These are phyloP conservation scores for Dendrolimus punctatus DNA, from an alignment of 1,140 invertebrate genomes.

Conservation along the genomic window DNA sequence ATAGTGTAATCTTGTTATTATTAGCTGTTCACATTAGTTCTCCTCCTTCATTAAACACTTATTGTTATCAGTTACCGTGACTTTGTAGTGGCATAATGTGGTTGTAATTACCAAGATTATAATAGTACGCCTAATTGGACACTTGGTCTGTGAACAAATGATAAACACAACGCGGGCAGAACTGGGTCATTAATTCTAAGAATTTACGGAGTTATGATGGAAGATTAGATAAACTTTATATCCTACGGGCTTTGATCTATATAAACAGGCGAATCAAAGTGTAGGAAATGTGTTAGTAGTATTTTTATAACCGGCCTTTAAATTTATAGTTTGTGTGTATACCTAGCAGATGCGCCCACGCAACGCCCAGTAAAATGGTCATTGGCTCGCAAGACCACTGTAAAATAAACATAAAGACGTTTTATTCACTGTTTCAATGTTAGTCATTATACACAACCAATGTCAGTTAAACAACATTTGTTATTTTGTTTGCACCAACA, in stretches of 20 bases:
- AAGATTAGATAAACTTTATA: conserved; percentile 59
- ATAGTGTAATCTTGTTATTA: conserved; percentile 19
- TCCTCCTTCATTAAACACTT: conserved; percentile 5
- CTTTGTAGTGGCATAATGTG: background rate
- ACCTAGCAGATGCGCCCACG: conserved; percentile 41
- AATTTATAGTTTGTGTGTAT: conserved; percentile 61
- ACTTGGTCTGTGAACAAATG: background rate
- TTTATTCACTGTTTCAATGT: conserved; percentile 10
- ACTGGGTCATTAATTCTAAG: conserved; percentile 22
- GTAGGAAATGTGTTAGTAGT: conserved; percentile 65
- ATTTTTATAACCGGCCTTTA: conserved; percentile 62
- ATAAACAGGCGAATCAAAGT: conserved; percentile 66
- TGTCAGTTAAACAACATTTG: too few species aligned
- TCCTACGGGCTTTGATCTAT: conserved; percentile 57
- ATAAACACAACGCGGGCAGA: conserved; percentile 6
- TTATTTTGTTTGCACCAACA: too few species aligned
- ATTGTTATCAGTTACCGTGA: conserved; percentile 7
- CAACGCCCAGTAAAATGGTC: conserved; percentile 46
- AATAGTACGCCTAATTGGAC: conserved; percentile 3
- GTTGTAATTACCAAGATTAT: background rate
- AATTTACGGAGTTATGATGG: conserved; percentile 42
- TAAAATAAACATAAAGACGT: conserved; percentile 43
- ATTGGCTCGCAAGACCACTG: conserved; percentile 24
- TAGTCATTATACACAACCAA: background rate
- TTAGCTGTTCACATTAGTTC: conserved; percentile 22